Conservation (phyloP, 2,113 vertebrate genomes). For the Cyphomyrus plagiostoma region DNA sequence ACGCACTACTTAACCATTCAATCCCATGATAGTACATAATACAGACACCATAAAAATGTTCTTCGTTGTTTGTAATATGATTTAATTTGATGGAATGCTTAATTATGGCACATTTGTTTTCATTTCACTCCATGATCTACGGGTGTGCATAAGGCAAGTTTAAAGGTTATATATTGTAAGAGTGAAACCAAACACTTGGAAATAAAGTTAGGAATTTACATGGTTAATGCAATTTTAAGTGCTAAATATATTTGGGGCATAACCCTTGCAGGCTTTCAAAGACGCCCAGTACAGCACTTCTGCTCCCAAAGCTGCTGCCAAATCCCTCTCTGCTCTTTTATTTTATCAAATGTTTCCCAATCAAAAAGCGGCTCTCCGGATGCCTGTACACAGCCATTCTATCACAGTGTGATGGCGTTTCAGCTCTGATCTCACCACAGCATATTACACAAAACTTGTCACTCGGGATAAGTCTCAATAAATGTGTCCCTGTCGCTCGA, state of each 20-base stretch:
- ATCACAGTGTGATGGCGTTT: background rate
- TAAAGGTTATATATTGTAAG: background rate
- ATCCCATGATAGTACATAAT: background rate
- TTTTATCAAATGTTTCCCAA: conserved; percentile 1
- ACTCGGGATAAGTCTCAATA: background rate
- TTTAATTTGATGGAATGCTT: background rate
- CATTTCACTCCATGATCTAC: background rate
- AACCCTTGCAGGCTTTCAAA: background rate
- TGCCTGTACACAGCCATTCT: background rate
- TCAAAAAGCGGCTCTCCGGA: background rate
- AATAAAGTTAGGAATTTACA: background rate
- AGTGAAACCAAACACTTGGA: background rate
- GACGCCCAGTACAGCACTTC: background rate
- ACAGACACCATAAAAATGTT: background rate
- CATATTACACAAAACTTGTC: conserved; percentile 3
- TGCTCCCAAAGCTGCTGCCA: background rate
- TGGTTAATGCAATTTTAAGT: background rate
- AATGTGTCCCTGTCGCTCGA: background rate
- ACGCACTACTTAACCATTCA: no score
- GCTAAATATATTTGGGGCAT: background rate
- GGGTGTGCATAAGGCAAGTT: background rate
- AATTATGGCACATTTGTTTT: background rate
- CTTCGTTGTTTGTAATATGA: background rate
- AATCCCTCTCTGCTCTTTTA: background rate
- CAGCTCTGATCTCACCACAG: background rate